Percentiles rank a stretch among this genome's conserved stretches.
Evolutionary conservation across 2,113 vertebrate species (phyloP).

Genomic region (Mormyrus lacerda): DNA sequence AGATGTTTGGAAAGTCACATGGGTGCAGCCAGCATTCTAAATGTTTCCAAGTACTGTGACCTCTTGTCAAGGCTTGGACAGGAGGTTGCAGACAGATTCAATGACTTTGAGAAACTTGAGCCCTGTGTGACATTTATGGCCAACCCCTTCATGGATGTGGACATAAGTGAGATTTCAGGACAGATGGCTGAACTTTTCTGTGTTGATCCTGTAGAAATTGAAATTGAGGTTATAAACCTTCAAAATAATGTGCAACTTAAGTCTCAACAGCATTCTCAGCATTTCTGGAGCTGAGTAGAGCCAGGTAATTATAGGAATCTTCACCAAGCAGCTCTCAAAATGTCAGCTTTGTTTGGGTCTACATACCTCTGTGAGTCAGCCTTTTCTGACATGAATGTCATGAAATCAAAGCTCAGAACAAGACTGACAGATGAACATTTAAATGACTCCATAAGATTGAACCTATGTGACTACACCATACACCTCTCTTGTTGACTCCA

Average conservation of each 20-base stretch:
- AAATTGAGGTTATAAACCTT: slow-evolving; percentile 24
- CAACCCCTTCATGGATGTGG: slow-evolving; percentile 30
- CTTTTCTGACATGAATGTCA: slow-evolving; percentile 38
- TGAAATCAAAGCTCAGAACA: slow-evolving; percentile 38
- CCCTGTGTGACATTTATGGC: slow-evolving; percentile 33
- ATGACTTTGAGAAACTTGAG: slow-evolving; percentile 34
- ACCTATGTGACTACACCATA: slow-evolving; percentile 34
- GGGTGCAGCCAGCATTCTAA: slow-evolving; percentile 28
- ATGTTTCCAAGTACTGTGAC: slow-evolving; percentile 29
- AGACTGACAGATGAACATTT: slow-evolving; percentile 37
- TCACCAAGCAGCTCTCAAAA: slow-evolving; percentile 30
- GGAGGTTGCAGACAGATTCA: slow-evolving; percentile 30
- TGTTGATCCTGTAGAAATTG: slow-evolving; percentile 21
- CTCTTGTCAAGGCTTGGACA: slow-evolving; percentile 24
- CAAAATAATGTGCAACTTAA: slow-evolving; percentile 35
- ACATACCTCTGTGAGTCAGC: slow-evolving; percentile 33
- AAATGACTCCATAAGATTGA: slow-evolving; percentile 33
- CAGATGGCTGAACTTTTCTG: slow-evolving; percentile 28
- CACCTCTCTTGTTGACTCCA: slow-evolving; percentile 28
- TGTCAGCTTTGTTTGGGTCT: slow-evolving; percentile 34
- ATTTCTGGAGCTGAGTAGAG: slow-evolving; percentile 36
- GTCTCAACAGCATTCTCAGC: slow-evolving; percentile 25
- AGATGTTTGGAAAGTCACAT: slow-evolving; percentile 34
- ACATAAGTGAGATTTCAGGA: slow-evolving; percentile 21
- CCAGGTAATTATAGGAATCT: slow-evolving; percentile 25